Conservation (phyloP, 1,140 invertebrate species). For the Drosophila navojoa region DNA sequence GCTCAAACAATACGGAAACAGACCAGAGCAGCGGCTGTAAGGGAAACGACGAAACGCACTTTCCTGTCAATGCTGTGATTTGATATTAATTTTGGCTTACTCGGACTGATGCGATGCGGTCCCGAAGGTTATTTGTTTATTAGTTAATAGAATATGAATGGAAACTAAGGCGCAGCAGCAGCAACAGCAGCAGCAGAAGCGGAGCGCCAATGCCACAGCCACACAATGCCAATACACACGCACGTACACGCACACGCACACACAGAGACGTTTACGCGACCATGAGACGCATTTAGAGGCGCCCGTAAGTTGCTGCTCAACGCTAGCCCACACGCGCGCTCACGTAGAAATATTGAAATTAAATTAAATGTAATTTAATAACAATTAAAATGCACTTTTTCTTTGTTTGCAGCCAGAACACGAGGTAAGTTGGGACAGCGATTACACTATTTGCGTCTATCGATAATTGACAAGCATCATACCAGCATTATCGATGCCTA, state of each 20-base stretch:
- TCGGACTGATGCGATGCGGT: constrained; percentile 46
- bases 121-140: constrained; percentile 80
- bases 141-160: constrained; percentile 73
- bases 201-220: constrained; percentile 54
- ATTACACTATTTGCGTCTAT: constrained; percentile 40
- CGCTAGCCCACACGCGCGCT: constrained; percentile 48
- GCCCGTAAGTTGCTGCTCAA: constrained; percentile 50
- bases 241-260: constrained; percentile 44
- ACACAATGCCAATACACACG: constrained; percentile 70
- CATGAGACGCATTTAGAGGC: constrained; percentile 43
- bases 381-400: constrained; percentile 80
- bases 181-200: constrained; percentile 41
- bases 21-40: constrained; percentile 16
- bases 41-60: constrained; percentile 23
- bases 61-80: constrained; percentile 41
- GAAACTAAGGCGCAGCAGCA: constrained; percentile 50
- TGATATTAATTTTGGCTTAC: constrained; percentile 51
- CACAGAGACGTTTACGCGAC: constrained; percentile 43
- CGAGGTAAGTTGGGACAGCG: constrained; percentile 65
- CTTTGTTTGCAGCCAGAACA: constrained; percentile 78
- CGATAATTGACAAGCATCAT: constrained; percentile 20
- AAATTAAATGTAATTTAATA: constrained; percentile 53
- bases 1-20: constrained; percentile 58
- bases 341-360: constrained; percentile 29
- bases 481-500: constrained; percentile 24